These are phyloP conservation scores for Ochropleura leucogaster DNA, from an alignment of 2,888 invertebrate genomes.

Conservation along the genomic window DNA sequence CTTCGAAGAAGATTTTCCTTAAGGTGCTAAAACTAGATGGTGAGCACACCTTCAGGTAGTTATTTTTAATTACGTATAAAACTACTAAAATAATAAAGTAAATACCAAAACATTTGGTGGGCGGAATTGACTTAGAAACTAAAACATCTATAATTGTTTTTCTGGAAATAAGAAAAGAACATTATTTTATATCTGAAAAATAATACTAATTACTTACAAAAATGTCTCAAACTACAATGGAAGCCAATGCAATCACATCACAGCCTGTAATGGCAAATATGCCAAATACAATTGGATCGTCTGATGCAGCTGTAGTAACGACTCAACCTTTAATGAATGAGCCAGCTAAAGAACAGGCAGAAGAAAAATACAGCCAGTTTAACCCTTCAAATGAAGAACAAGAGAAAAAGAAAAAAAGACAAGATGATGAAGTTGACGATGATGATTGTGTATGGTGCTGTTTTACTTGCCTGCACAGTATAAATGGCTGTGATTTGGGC, in stretches of 20 bases:
- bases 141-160: neutral
- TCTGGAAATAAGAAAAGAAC: neutral
- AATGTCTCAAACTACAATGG: conserved; percentile 7
- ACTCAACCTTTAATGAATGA: conserved; percentile 28
- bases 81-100: neutral
- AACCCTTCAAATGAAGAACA: neutral
- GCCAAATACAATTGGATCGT: neutral
- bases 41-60: no score
- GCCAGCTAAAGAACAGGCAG: conserved; percentile 4
- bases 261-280: conserved; percentile 29
- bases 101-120: neutral
- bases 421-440: fast-evolving
- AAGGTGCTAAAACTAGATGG: neutral
- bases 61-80: neutral
- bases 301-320: conserved; percentile 13
- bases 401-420: neutral
- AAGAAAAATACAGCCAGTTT: conserved; percentile 1
- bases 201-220: neutral
- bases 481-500: neutral
- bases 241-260: conserved; percentile 22
- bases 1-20: neutral
- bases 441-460: conserved; percentile 6
- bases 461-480: neutral
- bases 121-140: neutral
- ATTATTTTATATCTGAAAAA: neutral